Evolutionary conservation across 2,113 vertebrate genomes (phyloP), one percentile per base, ranked within the genome.

Genomic region (Periophthalmus modestus): DNA sequence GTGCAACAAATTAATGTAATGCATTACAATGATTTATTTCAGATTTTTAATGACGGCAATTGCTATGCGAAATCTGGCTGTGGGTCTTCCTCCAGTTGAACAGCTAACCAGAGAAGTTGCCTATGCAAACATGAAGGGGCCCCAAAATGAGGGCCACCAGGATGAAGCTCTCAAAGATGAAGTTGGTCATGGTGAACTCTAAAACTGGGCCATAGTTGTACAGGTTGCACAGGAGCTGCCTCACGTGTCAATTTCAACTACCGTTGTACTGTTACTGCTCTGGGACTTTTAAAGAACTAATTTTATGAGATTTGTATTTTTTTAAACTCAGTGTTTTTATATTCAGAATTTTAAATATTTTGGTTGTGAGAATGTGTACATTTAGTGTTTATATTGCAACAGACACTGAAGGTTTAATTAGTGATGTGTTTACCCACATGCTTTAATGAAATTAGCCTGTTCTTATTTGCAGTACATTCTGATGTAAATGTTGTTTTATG

Each of bases 11-110:
- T 6, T 34, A 33, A 62, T 10, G 39, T 23, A 19, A 57, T 12
- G 54, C 47, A 19, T 46, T 15, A 18, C 58, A 24, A 13, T 15
- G 7, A 19, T n/a, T 66, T 33, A 71, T n/a, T 62, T 12, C 7
- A 97, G 96, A 62, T 94, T 97, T 71, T 85, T 99, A 72, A 98
- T 98, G 97, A 96, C 95, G 0, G 85, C 92, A 23, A 98, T 98
- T 9, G 95, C 97, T 0, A 82, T 98, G 70, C 92, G 97, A 55
- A 99, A 98, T 86, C 88, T 99, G 80, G 85, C 72, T 0, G 72
- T 96, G 21, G 97, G 97, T 5, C 94, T 95, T 3, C 97, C 97
- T 0, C 87, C 95, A 2, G 34, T 95, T 3, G 94, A 96, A 21
- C 97, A 96, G 88, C 93, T 99, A 81, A 94, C 92, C 0, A 90